A percentile compares a stretch with the other conserved stretches of the same genome.
Evolutionary conservation across 1,140 invertebrate genomes (phyloP).

Genomic region (Anadara kagoshimensis): DNA sequence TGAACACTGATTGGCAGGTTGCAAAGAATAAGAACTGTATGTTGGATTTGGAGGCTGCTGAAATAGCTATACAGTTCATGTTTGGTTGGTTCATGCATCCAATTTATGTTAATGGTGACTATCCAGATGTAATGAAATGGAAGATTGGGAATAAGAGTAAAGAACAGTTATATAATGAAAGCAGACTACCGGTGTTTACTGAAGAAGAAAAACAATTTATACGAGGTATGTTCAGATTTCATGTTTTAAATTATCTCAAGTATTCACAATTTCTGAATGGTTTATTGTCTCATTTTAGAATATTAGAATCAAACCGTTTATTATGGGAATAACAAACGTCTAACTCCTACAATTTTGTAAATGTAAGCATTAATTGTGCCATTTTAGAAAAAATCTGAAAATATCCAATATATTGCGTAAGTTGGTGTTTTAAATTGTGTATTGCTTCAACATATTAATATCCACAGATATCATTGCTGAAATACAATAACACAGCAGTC

Average conservation of each 20-base stretch:
- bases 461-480: too few species aligned
- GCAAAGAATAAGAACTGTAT: slow-evolving; percentile 33
- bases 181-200: slow-evolving; percentile 52
- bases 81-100: slow-evolving; percentile 68
- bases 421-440: too few species aligned
- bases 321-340: background rate
- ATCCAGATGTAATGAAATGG: slow-evolving; percentile 66
- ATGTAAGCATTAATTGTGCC: too few species aligned
- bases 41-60: slow-evolving; percentile 42
- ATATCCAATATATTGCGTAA: too few species aligned
- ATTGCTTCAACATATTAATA: too few species aligned
- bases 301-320: too few species aligned
- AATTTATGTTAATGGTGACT: slow-evolving; percentile 63
- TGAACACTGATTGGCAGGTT: slow-evolving; percentile 39
- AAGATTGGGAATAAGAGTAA: slow-evolving; percentile 41
- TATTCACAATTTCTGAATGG: background rate
- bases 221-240: slow-evolving; percentile 17
- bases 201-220: slow-evolving; percentile 37
- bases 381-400: too few species aligned
- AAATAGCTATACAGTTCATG: slow-evolving; percentile 54
- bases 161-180: slow-evolving; percentile 30
- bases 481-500: too few species aligned
- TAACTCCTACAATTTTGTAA: background rate
- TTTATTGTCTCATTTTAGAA: background rate
- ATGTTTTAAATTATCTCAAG: background rate